These are phyloP conservation scores for Hippopotamus amphibius DNA, from an alignment of 2,113 vertebrate genomes.

Conservation along the genomic window DNA sequence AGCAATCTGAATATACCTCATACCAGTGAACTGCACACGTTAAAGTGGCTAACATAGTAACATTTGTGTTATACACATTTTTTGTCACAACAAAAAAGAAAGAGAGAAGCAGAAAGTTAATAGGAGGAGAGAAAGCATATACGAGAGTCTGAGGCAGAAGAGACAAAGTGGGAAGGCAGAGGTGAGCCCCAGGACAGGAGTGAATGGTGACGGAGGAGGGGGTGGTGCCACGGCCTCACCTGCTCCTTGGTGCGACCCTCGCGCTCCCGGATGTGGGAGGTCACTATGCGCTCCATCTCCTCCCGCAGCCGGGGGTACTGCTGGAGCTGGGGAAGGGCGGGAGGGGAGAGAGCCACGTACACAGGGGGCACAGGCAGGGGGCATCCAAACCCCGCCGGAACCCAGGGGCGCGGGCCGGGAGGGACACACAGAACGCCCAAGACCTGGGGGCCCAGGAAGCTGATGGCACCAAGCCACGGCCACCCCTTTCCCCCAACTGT, in stretches of 20 bases:
- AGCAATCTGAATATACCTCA: background rate
- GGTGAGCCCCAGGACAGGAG: too few relatives aligned
- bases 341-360: constrained; percentile 84
- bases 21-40: background rate
- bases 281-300: constrained; percentile 99
- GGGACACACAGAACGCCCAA: background rate
- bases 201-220: rapidly evolving
- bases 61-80: background rate
- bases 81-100: background rate
- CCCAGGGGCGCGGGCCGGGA: background rate
- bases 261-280: constrained; percentile 96
- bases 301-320: constrained; percentile 97
- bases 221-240: constrained; percentile 83
- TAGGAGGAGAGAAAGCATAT: background rate
- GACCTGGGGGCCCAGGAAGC: constrained; percentile 61
- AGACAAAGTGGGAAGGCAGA: background rate
- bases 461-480: constrained; percentile 49
- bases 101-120: background rate
- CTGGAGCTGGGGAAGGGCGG: constrained; percentile 90
- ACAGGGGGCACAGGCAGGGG: constrained; percentile 76
- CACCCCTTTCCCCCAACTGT: background rate
- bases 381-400: constrained; percentile 27
- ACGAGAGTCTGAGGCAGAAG: background rate
- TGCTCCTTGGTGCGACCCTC: constrained; percentile 97
- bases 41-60: background rate